phyloP scores from a whole-genome alignment of 2,797 vertebrate genomes.

The Tauraco hartlaubi region DNA sequence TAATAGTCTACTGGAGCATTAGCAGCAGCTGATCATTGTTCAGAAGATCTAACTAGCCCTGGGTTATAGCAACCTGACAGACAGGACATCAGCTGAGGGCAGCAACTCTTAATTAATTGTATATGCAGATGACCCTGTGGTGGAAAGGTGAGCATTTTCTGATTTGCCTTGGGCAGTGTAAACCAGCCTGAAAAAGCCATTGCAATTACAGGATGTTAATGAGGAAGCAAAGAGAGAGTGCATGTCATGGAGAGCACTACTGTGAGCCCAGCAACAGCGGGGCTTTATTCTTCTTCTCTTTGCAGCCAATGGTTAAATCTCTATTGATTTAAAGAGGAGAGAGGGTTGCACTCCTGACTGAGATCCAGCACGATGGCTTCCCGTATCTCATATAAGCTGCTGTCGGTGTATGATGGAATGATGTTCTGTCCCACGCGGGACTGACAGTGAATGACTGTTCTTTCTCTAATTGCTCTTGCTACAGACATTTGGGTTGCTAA shows the following conservation, averaged over 20 bases:
- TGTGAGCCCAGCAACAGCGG: neutral
- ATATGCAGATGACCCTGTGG: conserved; percentile 35
- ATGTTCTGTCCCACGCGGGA: neutral
- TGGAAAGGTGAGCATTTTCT: conserved; percentile 38
- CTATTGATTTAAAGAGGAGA: neutral
- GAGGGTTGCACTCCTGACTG: neutral
- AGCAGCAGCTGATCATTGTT: conserved; percentile 24
- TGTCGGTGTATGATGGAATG: neutral
- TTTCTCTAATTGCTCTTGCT: neutral
- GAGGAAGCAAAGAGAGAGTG: neutral
- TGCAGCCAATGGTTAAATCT: neutral
- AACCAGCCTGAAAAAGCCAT: neutral
- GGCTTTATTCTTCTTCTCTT: neutral
- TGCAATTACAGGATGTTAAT: conserved; percentile 46
- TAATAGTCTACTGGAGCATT: conserved; percentile 45
- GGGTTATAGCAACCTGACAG: conserved; percentile 39
- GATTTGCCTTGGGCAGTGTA: conserved; percentile 35
- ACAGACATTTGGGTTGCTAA: neutral
- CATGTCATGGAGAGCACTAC: neutral
- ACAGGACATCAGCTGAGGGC: conserved; percentile 26
- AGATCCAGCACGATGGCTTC: neutral
- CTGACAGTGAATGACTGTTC: neutral
- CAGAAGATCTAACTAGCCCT: conserved; percentile 25
- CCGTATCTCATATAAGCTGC: neutral
- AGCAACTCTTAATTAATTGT: conserved; percentile 48